Conservation (phyloP, 2,113 vertebrate species). For the Embiotoca jacksoni region DNA sequence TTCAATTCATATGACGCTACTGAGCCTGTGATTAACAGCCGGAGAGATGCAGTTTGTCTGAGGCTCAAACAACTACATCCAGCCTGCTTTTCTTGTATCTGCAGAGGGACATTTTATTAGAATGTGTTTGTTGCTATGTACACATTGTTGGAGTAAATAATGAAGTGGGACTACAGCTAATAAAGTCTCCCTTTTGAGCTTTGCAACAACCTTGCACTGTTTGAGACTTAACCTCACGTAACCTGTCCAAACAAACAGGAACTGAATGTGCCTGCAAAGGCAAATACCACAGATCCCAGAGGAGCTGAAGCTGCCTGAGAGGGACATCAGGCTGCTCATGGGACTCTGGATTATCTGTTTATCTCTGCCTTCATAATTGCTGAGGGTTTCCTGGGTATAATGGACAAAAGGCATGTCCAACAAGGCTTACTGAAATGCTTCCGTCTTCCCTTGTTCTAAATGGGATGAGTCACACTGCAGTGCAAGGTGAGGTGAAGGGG, state of each 20-base stretch:
- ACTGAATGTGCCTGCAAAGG: slow-evolving; percentile 29
- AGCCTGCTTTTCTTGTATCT: not conserved
- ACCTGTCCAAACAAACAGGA: slow-evolving; percentile 35
- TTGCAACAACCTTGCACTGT: slow-evolving; percentile 29
- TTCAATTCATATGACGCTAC: slow-evolving; percentile 32
- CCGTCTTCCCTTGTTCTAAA: slow-evolving; percentile 37
- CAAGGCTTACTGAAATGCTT: slow-evolving; percentile 42
- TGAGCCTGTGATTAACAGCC: slow-evolving; percentile 24
- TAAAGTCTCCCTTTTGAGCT: not conserved
- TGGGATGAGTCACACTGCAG: slow-evolving; percentile 53
- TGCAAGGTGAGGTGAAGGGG: slow-evolving; percentile 61
- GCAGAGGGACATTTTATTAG: not conserved
- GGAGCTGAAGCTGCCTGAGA: slow-evolving; percentile 38
- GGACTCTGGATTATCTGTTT: slow-evolving; percentile 61
- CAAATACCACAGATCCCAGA: slow-evolving; percentile 27
- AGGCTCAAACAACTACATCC: not conserved
- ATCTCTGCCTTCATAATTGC: slow-evolving; percentile 51
- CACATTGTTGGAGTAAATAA: not conserved
- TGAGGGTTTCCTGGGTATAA: slow-evolving; percentile 35
- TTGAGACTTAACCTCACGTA: slow-evolving; percentile 32
- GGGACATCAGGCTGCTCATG: slow-evolving; percentile 15
- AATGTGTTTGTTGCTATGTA: too few species aligned
- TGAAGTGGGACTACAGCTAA: too few species aligned
- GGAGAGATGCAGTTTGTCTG: not conserved
- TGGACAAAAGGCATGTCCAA: slow-evolving; percentile 34